Conservation (phyloP, 2,797 vertebrate genomes). For the Ceyx erithaca region DNA sequence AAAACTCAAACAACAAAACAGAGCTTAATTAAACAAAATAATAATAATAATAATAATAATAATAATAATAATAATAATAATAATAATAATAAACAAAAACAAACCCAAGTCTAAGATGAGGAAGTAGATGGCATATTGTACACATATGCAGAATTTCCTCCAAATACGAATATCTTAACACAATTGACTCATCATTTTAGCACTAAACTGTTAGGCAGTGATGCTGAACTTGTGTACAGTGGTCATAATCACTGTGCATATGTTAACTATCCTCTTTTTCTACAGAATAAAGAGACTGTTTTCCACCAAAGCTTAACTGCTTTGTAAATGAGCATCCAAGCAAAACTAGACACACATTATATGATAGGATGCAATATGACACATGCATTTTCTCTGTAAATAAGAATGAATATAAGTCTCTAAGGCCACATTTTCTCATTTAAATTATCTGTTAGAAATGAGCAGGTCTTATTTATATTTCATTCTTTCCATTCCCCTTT, state of each 20-base stretch:
- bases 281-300: not conserved
- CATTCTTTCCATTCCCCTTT: not conserved
- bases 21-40: too few species aligned
- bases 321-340: not conserved
- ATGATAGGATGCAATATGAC: not conserved
- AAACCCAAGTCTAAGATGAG: not conserved
- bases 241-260: not conserved
- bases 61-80: too few species aligned
- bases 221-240: not conserved
- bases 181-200: not conserved
- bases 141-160: not conserved
- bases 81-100: too few species aligned
- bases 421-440: not conserved
- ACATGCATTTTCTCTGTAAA: not conserved
- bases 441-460: not conserved
- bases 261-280: not conserved
- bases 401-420: not conserved
- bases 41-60: too few species aligned
- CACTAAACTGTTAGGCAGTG: not conserved
- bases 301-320: not conserved
- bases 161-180: not conserved
- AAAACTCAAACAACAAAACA: too few species aligned
- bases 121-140: not conserved
- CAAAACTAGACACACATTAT: not conserved
- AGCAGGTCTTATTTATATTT: not conserved